phyloP scores from a whole-genome alignment of 2,797 vertebrate species.

The Anomalospiza imberbis region DNA sequence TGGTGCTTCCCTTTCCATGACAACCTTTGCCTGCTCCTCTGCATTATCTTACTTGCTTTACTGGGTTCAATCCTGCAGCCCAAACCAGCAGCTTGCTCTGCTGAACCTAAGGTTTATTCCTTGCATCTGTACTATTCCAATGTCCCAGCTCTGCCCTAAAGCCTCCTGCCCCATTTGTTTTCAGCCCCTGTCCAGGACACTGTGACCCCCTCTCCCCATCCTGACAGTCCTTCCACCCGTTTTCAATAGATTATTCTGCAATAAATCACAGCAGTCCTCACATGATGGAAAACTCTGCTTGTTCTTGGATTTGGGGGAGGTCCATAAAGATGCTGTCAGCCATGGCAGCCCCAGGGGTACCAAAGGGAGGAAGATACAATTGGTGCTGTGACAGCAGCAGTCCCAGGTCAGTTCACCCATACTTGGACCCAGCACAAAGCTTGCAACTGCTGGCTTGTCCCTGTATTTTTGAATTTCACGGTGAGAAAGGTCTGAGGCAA shows the following conservation, averaged over 20 bases:
- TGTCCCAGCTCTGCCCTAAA: neutral
- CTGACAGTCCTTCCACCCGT: neutral
- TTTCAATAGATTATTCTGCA: neutral
- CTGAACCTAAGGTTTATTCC: neutral
- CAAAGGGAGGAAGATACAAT: neutral
- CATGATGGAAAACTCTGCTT: neutral
- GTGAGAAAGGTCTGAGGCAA: neutral
- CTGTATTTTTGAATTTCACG: neutral
- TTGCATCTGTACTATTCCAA: neutral
- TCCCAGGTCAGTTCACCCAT: neutral
- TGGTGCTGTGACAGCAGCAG: neutral
- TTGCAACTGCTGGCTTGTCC: neutral
- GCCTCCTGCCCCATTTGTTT: neutral
- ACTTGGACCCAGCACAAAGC: neutral
- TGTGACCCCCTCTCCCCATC: accelerated
- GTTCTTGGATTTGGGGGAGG: neutral
- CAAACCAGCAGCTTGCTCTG: neutral
- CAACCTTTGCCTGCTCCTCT: neutral
- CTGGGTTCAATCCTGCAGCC: neutral
- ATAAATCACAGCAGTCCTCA: neutral
- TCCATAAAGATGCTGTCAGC: neutral
- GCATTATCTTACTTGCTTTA: neutral
- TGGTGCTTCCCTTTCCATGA: neutral
- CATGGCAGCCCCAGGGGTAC: neutral
- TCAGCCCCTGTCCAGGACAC: neutral